Percentiles rank a stretch among this genome's conserved stretches.
Evolutionary conservation across 1,140 invertebrate genomes (phyloP).

Genomic region (Teleogryllus occipitalis): DNA sequence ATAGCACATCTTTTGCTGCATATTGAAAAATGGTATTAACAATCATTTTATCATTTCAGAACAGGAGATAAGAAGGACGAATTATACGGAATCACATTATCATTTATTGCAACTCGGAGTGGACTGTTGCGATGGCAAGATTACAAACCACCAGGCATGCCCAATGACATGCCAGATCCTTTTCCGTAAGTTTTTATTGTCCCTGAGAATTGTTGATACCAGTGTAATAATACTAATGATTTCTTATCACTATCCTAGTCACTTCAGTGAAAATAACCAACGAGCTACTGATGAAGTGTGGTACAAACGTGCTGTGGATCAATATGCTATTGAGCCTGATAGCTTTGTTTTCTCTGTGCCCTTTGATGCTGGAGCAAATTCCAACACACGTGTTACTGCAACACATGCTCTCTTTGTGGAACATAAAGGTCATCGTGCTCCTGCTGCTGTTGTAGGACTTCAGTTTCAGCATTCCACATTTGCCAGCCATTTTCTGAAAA

Average conservation of each 20-base stretch:
- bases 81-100: slow-evolving; percentile 72
- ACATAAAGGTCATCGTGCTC: slow-evolving; percentile 69
- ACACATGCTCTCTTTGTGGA: slow-evolving; percentile 86
- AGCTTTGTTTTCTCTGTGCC: slow-evolving; percentile 90
- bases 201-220: not conserved
- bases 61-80: slow-evolving; percentile 44
- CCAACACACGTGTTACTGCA: slow-evolving; percentile 69
- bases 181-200: not conserved
- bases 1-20: too few species aligned
- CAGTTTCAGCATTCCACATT: slow-evolving; percentile 75
- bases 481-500: slow-evolving; percentile 73
- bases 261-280: slow-evolving; percentile 72
- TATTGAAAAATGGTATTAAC: too few species aligned
- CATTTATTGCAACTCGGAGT: slow-evolving; percentile 83
- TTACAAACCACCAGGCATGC: slow-evolving; percentile 35
- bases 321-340: slow-evolving; percentile 73
- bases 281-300: slow-evolving; percentile 82
- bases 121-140: slow-evolving; percentile 80
- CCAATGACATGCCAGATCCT: not conserved
- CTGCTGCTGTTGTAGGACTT: slow-evolving; percentile 82
- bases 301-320: slow-evolving; percentile 89
- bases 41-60: slow-evolving; percentile 47
- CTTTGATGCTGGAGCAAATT: slow-evolving; percentile 59
- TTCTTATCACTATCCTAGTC: slow-evolving; percentile 44
- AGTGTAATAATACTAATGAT: slow-evolving; percentile 3